A percentile compares a stretch with the other conserved stretches of the same genome.
Evolutionary conservation across 2,797 vertebrate species (phyloP).

Genomic region (Pangasius mekongensis): DNA sequence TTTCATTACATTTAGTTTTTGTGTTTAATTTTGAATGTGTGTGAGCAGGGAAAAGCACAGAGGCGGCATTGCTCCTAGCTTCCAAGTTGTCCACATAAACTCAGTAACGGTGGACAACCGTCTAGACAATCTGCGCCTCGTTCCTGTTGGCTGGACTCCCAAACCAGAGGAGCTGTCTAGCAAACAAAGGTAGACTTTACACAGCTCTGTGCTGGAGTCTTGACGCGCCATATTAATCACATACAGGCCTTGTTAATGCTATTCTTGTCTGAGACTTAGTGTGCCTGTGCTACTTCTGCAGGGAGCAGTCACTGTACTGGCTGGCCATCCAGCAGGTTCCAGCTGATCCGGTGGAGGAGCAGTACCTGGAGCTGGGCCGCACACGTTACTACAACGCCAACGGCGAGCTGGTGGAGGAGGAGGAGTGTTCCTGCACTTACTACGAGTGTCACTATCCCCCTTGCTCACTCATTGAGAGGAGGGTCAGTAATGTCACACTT

Average conservation of each 20-base stretch:
- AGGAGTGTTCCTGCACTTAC: conserved; percentile 97
- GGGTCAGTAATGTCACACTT: conserved; percentile 76
- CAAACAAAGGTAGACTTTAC: conserved; percentile 87
- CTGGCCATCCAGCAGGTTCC: conserved; percentile 98
- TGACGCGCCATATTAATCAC: neutral
- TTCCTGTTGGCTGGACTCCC: conserved; percentile 91
- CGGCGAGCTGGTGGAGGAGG: conserved; percentile 96
- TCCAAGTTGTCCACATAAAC: conserved; percentile 96
- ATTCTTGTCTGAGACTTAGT: neutral
- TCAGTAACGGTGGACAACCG: conserved; percentile 96
- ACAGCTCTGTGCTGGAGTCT: neutral
- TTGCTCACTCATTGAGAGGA: conserved; percentile 95
- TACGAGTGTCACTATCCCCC: conserved; percentile 99
- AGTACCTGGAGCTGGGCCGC: conserved; percentile 93
- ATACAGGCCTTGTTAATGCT: neutral
- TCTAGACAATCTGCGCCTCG: conserved; percentile 93
- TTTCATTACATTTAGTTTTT: neutral
- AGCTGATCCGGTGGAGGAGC: conserved; percentile 96
- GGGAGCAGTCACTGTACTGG: conserved; percentile 99
- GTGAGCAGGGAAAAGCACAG: conserved; percentile 91
- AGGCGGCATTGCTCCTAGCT: conserved; percentile 93
- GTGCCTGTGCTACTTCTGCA: conserved; percentile 57
- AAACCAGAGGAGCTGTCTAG: conserved; percentile 94
- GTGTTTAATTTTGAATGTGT: conserved; percentile 23
- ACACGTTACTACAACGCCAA: conserved; percentile 98